A percentile compares a stretch with the other conserved stretches of the same genome.
These are phyloP conservation scores for Battus philenor DNA, from an alignment of 1,140 invertebrate species.

Conservation along the genomic window DNA sequence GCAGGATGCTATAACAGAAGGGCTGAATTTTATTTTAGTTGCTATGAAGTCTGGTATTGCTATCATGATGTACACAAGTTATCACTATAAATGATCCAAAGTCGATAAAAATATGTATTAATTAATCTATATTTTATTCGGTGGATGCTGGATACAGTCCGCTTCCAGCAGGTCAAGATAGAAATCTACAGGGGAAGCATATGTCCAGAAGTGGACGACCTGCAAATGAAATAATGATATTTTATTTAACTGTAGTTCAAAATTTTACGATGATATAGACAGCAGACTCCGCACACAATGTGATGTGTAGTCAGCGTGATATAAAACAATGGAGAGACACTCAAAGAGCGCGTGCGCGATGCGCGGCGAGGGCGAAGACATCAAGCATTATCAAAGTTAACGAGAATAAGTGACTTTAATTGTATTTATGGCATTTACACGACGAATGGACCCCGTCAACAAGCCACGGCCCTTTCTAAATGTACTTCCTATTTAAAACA, in stretches of 20 bases:
- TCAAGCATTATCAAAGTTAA: conserved; percentile 57
- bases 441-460: conserved; percentile 24
- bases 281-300: conserved; percentile 18
- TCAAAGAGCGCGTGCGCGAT: conserved; percentile 18
- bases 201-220: too few species aligned
- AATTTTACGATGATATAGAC: conserved; percentile 10
- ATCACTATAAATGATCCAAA: too few species aligned
- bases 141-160: too few species aligned
- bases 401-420: conserved; percentile 70
- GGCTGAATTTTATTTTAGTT: too few species aligned
- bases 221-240: too few species aligned
- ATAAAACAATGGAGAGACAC: conserved; percentile 37
- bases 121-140: too few species aligned
- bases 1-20: too few species aligned
- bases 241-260: too few species aligned
- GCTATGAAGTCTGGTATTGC: too few species aligned
- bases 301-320: conserved; percentile 21
- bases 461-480: conserved; percentile 1
- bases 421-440: conserved; percentile 61
- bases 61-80: too few species aligned
- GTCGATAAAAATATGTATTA: too few species aligned
- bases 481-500: conserved; percentile 1
- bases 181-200: not conserved
- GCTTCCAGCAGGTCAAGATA: too few species aligned
- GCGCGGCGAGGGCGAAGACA: conserved; percentile 52